Evolutionary conservation across 1,140 invertebrate species (phyloP), one percentile per base, ranked within the genome.

Genomic region (Aphelinus certus): DNA sequence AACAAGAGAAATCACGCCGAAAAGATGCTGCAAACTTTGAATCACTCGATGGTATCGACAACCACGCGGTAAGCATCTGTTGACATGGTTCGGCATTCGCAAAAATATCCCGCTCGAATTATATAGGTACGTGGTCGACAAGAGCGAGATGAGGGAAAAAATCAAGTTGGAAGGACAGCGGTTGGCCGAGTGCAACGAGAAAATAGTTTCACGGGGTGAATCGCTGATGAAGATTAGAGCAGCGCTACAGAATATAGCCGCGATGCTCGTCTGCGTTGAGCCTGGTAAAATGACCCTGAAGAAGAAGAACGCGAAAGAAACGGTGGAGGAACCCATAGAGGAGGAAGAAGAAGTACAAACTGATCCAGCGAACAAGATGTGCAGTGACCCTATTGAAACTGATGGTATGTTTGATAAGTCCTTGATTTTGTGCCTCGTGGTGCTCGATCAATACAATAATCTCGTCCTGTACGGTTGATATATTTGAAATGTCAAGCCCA

Each of bases 1-100:
- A 88, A 88, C 57, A 89, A 89, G 79, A 85, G 86, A 42, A 88
- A 90, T 71, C 89, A 92, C 61, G 91, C 89, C n/a, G 77, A 88
- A 3, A 48, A 89, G 64, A 86, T 89, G 80, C 83, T 91, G 0
- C 86, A 89, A n/a, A 83, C 83, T 4, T 80, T 92, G 46, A 86
- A 90, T 73, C 89, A 92, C 79, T 86, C 89, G 1, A 89, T 90
- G 55, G 85, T 90, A 64, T 88, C 90, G 74, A 86, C 85, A 4
- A 90, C 90, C 26, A 81, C 82, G 3, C 72, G 81, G 89, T 90
- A 77, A 87, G 51, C 4, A 26, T 26, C 26, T 53, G 0, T 53
- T 53, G 51, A 53, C 51, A 9, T 9, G 51, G 4, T 53, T 4
- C 51, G 51, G 4, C 26, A 26, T 26, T 26, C 51, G 51, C 4